Evolutionary conservation across 1,140 invertebrate genomes (phyloP).

Genomic region (Thrips palmi): DNA sequence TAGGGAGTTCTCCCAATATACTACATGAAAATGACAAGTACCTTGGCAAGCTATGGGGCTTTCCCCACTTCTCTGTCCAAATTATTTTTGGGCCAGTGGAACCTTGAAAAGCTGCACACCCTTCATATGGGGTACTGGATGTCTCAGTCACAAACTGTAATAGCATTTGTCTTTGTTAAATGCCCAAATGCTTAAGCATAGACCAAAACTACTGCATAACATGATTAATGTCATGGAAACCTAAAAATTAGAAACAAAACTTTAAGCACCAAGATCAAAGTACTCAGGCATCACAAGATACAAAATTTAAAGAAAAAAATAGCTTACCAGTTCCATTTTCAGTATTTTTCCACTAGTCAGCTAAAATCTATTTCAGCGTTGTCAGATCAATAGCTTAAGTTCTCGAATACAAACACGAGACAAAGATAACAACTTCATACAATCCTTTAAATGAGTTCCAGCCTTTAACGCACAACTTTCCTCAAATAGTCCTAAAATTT

Average conservation of each 20-base stretch:
- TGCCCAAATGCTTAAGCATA: constrained; percentile 79
- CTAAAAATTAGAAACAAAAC: constrained; percentile 21
- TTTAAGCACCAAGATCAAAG: not conserved
- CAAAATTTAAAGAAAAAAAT: not conserved
- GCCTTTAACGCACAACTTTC: constrained; percentile 77
- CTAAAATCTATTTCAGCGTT: constrained; percentile 91
- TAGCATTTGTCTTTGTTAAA: constrained; percentile 78
- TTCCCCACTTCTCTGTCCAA: constrained; percentile 97
- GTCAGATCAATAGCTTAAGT: constrained; percentile 87
- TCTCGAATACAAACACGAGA: constrained; percentile 85
- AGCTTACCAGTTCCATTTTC: constrained; percentile 70
- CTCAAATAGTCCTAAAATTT: constrained; percentile 69
- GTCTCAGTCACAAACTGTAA: constrained; percentile 96
- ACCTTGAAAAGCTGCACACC: constrained; percentile 82
- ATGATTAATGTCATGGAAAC: constrained; percentile 90
- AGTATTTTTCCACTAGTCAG: constrained; percentile 87
- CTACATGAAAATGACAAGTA: no score
- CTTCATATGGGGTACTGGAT: constrained; percentile 92
- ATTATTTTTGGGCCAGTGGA: constrained; percentile 90
- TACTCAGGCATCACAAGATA: not conserved
- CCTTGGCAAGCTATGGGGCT: constrained; percentile 82
- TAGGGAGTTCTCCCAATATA: no score
- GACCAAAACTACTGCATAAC: constrained; percentile 94
- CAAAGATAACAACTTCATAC: constrained; percentile 87
- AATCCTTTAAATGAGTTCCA: constrained; percentile 85